Percentiles rank a stretch among this genome's conserved stretches.
Evolutionary conservation across 2,888 invertebrate genomes (phyloP).

Genomic region (Drosophila meridionalis): DNA sequence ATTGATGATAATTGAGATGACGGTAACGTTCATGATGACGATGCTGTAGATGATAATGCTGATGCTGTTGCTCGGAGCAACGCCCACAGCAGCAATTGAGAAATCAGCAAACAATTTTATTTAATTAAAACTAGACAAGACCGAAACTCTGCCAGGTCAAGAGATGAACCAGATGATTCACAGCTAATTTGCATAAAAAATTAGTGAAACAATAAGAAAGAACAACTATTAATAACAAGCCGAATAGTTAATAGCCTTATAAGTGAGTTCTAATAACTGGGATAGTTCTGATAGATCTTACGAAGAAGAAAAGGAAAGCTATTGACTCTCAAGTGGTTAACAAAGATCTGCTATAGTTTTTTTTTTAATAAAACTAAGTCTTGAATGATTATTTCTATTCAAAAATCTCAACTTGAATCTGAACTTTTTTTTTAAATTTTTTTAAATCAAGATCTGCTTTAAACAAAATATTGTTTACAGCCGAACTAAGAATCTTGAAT

Average conservation of each 20-base stretch:
- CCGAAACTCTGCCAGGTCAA: constrained; percentile 43
- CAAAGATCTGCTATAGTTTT: too few relatives aligned
- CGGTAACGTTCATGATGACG: constrained; percentile 3
- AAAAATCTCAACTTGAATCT: too few relatives aligned
- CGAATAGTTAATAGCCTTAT: neutral
- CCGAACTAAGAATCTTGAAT: too few relatives aligned
- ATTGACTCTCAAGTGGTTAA: too few relatives aligned
- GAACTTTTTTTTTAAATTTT: too few relatives aligned
- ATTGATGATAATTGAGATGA: neutral
- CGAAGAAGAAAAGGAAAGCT: too few relatives aligned
- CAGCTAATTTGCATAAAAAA: constrained; percentile 65
- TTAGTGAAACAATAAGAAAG: constrained; percentile 2
- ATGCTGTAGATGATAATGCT: constrained; percentile 3
- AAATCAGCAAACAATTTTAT: constrained; percentile 43
- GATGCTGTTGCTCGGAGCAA: constrained; percentile 17
- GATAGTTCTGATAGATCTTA: too few relatives aligned
- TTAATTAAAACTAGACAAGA: constrained; percentile 58
- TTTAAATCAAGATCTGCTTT: too few relatives aligned
- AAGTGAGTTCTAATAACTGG: too few relatives aligned
- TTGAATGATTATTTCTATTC: too few relatives aligned
- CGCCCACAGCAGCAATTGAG: constrained; percentile 52
- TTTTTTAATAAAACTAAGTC: too few relatives aligned
- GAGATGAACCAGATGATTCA: constrained; percentile 41
- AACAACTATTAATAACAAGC: neutral
- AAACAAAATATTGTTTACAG: too few relatives aligned